Base-by-base conservation (phyloP, 2,888 invertebrate genomes). In the Aphodius sticticus region DNA sequence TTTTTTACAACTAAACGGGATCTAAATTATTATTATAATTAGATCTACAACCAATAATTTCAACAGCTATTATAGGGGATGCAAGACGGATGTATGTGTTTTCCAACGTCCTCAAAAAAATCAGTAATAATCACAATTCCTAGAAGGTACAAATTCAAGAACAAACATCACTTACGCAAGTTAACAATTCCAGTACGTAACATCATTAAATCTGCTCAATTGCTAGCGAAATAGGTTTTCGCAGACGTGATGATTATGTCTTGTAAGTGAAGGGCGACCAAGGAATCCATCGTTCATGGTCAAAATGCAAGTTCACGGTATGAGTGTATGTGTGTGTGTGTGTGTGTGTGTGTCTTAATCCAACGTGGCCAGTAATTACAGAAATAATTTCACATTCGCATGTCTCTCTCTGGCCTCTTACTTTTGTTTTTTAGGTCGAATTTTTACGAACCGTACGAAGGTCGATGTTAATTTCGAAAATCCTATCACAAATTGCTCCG, bases 171-270 rank as follows among this genome's bases (percentile, higher is more conserved):
- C 26, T 53, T 53, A 53, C 53, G 12, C 53, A 53, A 53, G 9
- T 53, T 53, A 26, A 5, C 12, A 53, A 53, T 53, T 5, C 53
- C 53, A 9, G 53, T 53, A 53, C 53, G 53, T 53, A 53, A 53
- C 53, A 5, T 12, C 7, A 53, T 53, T 26, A 26, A 26, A 26
- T 26, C 26, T 26, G 26, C 26, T 53, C 53, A 53, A 53, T 53
- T 53, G 12, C 53, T 53, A 53, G 53, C 53, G 53, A 53, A 53
- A 53, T 53, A 53, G 53, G 53, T 53, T 53, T 53, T 53, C 7
- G 53, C 53, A 53, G 53, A 53, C 53, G 53, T 53, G 53, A 53
- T 53, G 53, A 53, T 53, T 53, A 53, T 53, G 53, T 53, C 53
- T 53, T 12, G 53, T 5, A 53, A 53, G 53, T 9, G 53, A 53